A percentile compares a stretch with the other conserved stretches of the same genome.
Evolutionary conservation across 2,113 vertebrate species (phyloP).

Genomic region (Gymnogyps californianus): DNA sequence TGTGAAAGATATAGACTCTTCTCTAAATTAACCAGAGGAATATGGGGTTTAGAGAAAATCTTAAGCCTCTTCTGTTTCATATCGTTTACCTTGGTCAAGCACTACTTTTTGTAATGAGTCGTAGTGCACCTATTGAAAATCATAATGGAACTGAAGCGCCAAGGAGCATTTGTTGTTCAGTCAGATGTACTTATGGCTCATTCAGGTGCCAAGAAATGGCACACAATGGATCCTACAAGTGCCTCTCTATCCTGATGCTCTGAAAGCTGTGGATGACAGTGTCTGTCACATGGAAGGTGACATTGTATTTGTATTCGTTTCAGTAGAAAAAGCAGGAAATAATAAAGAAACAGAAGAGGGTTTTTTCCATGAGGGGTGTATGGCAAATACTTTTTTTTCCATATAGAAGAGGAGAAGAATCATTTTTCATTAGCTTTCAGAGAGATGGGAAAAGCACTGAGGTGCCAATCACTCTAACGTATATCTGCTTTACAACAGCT

Average conservation of each 20-base stretch:
- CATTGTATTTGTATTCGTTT: not conserved
- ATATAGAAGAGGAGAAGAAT: not conserved
- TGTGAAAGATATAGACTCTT: not conserved
- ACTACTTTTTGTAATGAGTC: not conserved
- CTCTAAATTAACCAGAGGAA: not conserved
- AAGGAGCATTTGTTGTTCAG: not conserved
- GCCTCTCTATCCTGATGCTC: not conserved
- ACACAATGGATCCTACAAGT: not conserved
- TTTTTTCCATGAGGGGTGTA: not conserved
- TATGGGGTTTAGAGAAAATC: not conserved
- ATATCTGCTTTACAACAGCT: not conserved
- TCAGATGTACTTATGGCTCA: not conserved
- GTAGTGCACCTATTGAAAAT: not conserved
- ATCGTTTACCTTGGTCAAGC: not conserved
- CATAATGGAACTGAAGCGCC: not conserved
- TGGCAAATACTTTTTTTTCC: not conserved
- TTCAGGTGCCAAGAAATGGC: not conserved
- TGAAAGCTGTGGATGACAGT: not conserved
- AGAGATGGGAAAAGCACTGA: not conserved
- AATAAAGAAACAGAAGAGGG: not conserved
- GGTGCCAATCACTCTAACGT: not conserved
- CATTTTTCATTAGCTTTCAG: not conserved
- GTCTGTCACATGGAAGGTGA: not conserved
- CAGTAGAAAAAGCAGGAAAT: not conserved
- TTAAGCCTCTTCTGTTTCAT: not conserved